A percentile compares a stretch with the other conserved stretches of the same genome.
phyloP scores from a whole-genome alignment of 1,140 invertebrate species.

The Hylaeus volcanicus region DNA sequence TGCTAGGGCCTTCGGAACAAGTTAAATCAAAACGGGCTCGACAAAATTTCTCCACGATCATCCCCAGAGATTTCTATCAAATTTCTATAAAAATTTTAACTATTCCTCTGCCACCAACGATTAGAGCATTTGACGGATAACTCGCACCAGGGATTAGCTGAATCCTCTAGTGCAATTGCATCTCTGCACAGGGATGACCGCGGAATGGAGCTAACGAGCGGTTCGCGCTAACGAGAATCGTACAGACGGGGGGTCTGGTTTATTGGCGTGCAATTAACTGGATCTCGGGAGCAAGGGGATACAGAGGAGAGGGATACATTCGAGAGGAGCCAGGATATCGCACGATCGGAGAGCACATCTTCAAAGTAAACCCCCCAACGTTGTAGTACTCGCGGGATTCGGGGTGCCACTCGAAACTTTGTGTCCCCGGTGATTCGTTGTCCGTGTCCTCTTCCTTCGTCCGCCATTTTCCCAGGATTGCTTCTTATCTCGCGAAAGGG shows the following conservation, averaged over 20 bases:
- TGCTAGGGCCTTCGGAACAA: no score
- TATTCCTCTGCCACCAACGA: no score
- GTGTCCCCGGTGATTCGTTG: background rate
- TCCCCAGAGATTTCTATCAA: no score
- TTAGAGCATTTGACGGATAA: no score
- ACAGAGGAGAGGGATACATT: background rate
- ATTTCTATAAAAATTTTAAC: no score
- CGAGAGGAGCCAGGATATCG: background rate
- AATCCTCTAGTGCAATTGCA: background rate
- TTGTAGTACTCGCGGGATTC: background rate
- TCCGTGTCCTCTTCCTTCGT: background rate
- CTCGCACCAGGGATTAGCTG: no score
- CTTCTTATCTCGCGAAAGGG: background rate
- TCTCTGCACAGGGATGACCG: background rate
- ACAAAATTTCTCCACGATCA: no score
- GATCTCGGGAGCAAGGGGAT: background rate
- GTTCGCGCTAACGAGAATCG: conserved; percentile 15
- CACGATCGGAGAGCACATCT: background rate
- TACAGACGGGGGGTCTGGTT: background rate
- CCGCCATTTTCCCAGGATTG: background rate
- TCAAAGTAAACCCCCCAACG: background rate
- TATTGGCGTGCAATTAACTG: conserved; percentile 23
- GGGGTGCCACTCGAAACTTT: background rate
- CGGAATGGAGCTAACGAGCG: conserved; percentile 8
- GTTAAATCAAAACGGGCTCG: no score